Base-by-base conservation (phyloP, 2,888 invertebrate genomes). In the Phoenoteleia sp. region DNA sequence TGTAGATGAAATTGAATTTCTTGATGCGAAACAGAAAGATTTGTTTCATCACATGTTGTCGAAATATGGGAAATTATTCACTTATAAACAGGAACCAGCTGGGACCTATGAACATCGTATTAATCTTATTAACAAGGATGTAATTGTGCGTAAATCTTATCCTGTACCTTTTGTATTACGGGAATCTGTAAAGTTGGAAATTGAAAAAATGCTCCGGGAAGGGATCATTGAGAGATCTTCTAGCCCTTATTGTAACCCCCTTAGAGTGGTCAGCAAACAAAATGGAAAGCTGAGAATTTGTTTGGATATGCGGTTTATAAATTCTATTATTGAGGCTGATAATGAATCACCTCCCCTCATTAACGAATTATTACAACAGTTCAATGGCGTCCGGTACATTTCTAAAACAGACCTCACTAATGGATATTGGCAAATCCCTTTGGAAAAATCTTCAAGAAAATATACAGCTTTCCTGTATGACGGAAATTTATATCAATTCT, bases 301-400 rank as follows among this genome's bases (percentile, higher is more conserved):
- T 81, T 76, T 91, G 36, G 91, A 92, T 80, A 91, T 90, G 3
- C 67, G 91, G 5, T 66, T 74, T 52, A 45, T 91, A 7, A 91
- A 92, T 76, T 81, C 81, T 4, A 52, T 74, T 23, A 90, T 92
- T 71, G 77, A 88, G 27, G 72, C 87, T 0, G 90, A 91, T 56
- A 76, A 86, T 11, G 91, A 90, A 52, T 76, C 86, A 33, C 71
- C 72, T 4, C 85, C 79, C 0, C 13, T 83, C 1, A 81, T 82
- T 19, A 56, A 47, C 6, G 85, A 87, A 56, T 42, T 87, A 11
- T 17, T 86, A 3, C 64, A 80, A 45, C 25, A 58, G 19, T 71
- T 80, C 64, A n/a, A 66, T 27, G 76, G 74, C 7, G 49, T 66
- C 25, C 45, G 39, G 69, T 80, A 54, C 25, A 69, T 87, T 21